Evolutionary conservation across 2,113 vertebrate species (phyloP), one percentile per base, ranked within the genome.

Genomic region (Australoheros scitulus): DNA sequence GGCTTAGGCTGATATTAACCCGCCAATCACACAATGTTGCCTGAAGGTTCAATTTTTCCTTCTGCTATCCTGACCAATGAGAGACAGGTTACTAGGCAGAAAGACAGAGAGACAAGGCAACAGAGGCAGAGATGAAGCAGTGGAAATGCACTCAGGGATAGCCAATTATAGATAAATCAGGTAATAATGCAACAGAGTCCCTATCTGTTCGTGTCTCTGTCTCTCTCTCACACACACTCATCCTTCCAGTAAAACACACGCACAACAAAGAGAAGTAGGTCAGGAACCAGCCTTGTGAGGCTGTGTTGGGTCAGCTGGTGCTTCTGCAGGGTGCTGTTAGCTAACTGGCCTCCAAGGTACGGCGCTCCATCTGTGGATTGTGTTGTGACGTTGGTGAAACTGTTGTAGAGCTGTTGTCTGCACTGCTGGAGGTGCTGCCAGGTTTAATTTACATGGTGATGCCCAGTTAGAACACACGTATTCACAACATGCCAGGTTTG

Each of bases 271-370:
- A 72, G 64, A 91, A 83, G 84, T 91, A 74, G 87, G 90, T 91
- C 91, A 87, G 75, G 57, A 61, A 81, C n/a, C 61, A 64, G 29
- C 74, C 77, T 78, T 61, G 80, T 85, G 82, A 61, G 61, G 55
- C 75, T 52, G 38, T 43, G 89, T 80, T 76, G 65, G 80, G 80
- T 91, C 92, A 90, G 88, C 88, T 86, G 80, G 78, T 92, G 80
- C 38, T 90, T 77, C 89, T 85, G 79, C 77, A 70, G 85, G 88
- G 72, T 55, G 84, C 80, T 63, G 83, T 61, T 29, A 50, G 63
- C 26, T 74, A 58, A 76, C 63, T 11, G 77, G 78, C 80, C 83
- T 90, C 77, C 58, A 17, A 88, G 79, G 75, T 91, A 29, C 68
- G n/a, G 79, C 11, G 15, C 74, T 87, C 86, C 88, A 87, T 92